Percentiles rank a stretch among this genome's conserved stretches.
Evolutionary conservation across 2,113 vertebrate species (phyloP).

Genomic region (Pao palembangensis): DNA sequence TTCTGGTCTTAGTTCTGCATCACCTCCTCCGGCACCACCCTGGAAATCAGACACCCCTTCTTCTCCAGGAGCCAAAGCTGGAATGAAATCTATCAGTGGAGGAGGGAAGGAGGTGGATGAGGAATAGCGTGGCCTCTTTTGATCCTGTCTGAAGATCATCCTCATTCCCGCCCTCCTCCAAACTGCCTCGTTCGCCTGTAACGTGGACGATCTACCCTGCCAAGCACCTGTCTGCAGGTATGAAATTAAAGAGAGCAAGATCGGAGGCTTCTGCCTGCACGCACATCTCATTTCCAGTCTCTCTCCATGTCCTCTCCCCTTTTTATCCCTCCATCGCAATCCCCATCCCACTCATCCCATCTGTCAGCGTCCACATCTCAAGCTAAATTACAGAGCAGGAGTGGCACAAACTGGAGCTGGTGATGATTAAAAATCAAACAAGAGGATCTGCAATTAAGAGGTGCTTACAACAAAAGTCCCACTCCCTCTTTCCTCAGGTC

Average conservation of each 20-base stretch:
- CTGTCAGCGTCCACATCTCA: constrained; percentile 55
- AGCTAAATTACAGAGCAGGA: constrained; percentile 52
- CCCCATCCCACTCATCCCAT: background rate
- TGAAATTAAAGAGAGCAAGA: constrained; percentile 59
- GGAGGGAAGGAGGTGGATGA: background rate
- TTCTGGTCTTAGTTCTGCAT: constrained; percentile 48
- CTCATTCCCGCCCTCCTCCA: constrained; percentile 37
- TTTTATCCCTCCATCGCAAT: no score
- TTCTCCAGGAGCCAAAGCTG: constrained; percentile 52
- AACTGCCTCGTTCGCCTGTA: constrained; percentile 29
- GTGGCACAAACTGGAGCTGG: constrained; percentile 50
- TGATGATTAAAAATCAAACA: constrained; percentile 61
- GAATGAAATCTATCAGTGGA: constrained; percentile 70
- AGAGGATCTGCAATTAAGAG: constrained; percentile 41
- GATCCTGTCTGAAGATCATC: constrained; percentile 61
- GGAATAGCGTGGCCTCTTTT: constrained; percentile 63
- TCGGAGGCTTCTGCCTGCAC: constrained; percentile 26
- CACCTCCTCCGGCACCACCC: constrained; percentile 34
- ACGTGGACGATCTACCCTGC: constrained; percentile 45
- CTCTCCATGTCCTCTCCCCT: constrained; percentile 26
- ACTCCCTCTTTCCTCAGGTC: background rate
- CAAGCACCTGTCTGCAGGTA: constrained; percentile 76
- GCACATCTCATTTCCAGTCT: constrained; percentile 10
- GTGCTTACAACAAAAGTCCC: constrained; percentile 37
- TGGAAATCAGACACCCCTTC: constrained; percentile 57